Evolutionary conservation across 2,113 vertebrate species (phyloP).

Genomic region (Misgurnus mizolepis): DNA sequence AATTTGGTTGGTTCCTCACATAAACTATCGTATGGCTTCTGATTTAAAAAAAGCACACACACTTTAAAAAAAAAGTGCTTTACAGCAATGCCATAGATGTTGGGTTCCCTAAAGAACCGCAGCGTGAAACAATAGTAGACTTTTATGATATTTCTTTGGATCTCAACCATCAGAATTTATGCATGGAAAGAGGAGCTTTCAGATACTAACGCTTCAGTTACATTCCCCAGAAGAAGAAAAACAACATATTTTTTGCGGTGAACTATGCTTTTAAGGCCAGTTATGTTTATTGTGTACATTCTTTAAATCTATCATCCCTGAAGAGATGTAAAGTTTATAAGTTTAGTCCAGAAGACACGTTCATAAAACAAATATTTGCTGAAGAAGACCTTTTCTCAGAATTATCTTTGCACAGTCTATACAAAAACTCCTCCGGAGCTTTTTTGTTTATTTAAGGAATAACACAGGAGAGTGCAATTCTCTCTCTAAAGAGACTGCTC

Average conservation of each 20-base stretch:
- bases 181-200: too few species aligned
- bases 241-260: neutral
- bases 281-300: neutral
- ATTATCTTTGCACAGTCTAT: neutral
- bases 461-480: neutral
- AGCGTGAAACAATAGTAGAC: too few species aligned
- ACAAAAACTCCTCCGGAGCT: constrained; percentile 1
- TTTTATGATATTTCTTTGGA: too few species aligned
- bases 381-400: constrained; percentile 1
- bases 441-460: constrained; percentile 5
- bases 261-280: neutral
- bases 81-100: too few species aligned
- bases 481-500: neutral
- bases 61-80: too few species aligned
- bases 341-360: constrained; percentile 11
- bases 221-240: neutral
- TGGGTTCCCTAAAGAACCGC: too few species aligned
- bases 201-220: neutral
- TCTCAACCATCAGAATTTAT: neutral
- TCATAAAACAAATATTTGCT: constrained; percentile 16
- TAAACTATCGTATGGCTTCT: too few species aligned
- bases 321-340: neutral
- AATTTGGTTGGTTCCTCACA: too few species aligned
- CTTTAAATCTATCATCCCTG: neutral
- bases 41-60: too few species aligned